These are phyloP conservation scores for Scolopax mira DNA, from an alignment of 2,113 vertebrate genomes.

Conservation along the genomic window DNA sequence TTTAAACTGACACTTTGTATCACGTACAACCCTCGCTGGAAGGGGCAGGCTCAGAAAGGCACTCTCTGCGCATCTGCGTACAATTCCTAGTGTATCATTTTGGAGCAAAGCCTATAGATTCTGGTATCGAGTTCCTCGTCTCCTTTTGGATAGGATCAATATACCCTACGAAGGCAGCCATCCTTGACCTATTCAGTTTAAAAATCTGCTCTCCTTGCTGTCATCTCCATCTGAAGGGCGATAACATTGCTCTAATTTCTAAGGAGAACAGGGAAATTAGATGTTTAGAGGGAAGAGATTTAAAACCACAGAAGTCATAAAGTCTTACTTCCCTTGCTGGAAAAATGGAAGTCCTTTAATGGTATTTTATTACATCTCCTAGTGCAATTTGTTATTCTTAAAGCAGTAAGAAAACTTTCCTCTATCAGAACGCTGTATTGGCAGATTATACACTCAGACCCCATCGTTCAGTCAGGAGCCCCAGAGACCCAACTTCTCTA, in stretches of 20 bases:
- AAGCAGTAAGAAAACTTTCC: background rate
- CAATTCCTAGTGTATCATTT: background rate
- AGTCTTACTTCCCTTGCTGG: background rate
- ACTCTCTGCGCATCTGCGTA: background rate
- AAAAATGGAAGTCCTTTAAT: constrained; percentile 13
- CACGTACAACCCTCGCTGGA: background rate
- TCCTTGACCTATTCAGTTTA: background rate
- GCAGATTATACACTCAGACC: constrained; percentile 5
- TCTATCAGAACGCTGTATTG: constrained; percentile 5
- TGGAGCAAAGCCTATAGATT: background rate
- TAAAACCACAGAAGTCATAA: background rate
- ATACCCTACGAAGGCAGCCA: background rate
- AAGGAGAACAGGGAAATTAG: background rate
- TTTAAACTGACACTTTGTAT: background rate
- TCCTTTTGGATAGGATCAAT: constrained; percentile 4
- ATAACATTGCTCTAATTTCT: constrained; percentile 3
- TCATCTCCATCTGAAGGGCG: constrained; percentile 6
- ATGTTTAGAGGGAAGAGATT: background rate
- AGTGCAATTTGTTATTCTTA: constrained; percentile 1
- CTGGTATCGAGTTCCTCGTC: background rate
- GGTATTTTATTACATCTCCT: background rate
- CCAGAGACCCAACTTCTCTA: background rate
- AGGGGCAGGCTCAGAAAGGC: constrained; percentile 44
- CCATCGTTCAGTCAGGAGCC: background rate
- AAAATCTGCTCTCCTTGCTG: background rate